phyloP scores from a whole-genome alignment of 2,797 vertebrate genomes.

The Scolopax rusticola region DNA sequence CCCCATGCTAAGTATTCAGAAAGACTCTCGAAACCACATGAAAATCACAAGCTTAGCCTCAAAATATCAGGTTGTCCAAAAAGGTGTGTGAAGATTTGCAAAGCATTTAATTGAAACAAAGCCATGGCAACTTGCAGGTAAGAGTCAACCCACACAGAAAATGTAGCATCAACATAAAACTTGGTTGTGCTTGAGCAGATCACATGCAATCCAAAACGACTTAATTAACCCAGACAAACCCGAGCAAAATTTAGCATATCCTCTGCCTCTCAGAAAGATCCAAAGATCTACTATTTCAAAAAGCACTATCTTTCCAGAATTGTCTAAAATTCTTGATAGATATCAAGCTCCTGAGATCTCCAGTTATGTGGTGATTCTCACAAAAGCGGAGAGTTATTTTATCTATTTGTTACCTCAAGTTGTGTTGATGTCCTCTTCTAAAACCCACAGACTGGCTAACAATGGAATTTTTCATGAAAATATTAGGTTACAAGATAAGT shows the following conservation, averaged over 20 bases:
- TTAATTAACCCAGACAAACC: not conserved
- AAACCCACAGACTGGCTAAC: not conserved
- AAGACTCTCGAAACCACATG: not conserved
- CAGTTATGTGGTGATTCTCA: not conserved
- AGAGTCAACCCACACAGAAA: not conserved
- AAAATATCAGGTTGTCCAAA: not conserved
- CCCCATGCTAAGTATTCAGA: not conserved
- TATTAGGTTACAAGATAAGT: not conserved
- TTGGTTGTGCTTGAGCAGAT: not conserved
- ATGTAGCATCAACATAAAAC: not conserved
- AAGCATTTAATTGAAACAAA: not conserved
- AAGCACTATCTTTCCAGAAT: not conserved
- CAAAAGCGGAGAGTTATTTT: not conserved
- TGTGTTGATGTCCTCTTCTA: not conserved
- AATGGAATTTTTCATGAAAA: not conserved
- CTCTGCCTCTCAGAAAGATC: not conserved
- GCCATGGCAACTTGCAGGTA: not conserved
- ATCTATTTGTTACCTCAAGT: not conserved
- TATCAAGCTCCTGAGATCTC: not conserved
- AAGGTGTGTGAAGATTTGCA: not conserved
- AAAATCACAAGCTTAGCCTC: not conserved
- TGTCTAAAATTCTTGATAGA: not conserved
- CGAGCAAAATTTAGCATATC: not conserved
- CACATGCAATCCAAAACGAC: not conserved
- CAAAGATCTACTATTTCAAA: not conserved